A percentile compares a stretch with the other conserved stretches of the same genome.
Evolutionary conservation across 30 jellyfish, hydroid and myxozoan species (phyloP).

Genomic region (Aurelia coerulea): DNA sequence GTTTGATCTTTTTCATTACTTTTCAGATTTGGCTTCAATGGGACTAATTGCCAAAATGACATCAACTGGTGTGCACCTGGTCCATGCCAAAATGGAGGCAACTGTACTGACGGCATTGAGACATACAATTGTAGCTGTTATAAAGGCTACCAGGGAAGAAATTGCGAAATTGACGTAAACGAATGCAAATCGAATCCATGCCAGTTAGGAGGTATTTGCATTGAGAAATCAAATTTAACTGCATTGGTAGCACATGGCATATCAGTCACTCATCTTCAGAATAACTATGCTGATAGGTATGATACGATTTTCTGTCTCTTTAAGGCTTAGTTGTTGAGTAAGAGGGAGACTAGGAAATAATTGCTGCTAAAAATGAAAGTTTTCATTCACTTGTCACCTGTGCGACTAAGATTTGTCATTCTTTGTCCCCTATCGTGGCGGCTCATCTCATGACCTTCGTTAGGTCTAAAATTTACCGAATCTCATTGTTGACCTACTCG

Average conservation of each 20-base stretch:
- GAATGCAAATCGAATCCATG: slow-evolving; percentile 68
- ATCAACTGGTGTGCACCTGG: slow-evolving; percentile 63
- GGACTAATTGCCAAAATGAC: slow-evolving; percentile 74
- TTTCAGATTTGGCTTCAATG: slow-evolving; percentile 64
- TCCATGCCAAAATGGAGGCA: slow-evolving; percentile 82
- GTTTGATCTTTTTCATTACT: too few relatives aligned
- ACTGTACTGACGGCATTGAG: slow-evolving; percentile 76
- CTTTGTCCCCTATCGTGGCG: too few relatives aligned
- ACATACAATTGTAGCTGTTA: slow-evolving; percentile 74
- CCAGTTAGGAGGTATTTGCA: slow-evolving; percentile 51
- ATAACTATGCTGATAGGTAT: slow-evolving; percentile 37
- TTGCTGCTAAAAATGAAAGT: neutral
- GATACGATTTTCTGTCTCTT: neutral
- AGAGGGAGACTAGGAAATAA: neutral
- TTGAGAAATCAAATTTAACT: slow-evolving; percentile 55
- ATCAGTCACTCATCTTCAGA: neutral
- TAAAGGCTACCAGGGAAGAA: slow-evolving; percentile 60
- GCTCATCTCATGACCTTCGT: too few relatives aligned
- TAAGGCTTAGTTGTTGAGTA: neutral
- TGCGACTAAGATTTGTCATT: too few relatives aligned
- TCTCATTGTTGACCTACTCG: too few relatives aligned
- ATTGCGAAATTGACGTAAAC: slow-evolving; percentile 56
- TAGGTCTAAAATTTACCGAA: too few relatives aligned
- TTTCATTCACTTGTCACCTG: too few relatives aligned
- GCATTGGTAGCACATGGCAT: slow-evolving; percentile 55